These are phyloP conservation scores for Callitettix versicolor DNA, from an alignment of 1,140 invertebrate species.

Conservation along the genomic window DNA sequence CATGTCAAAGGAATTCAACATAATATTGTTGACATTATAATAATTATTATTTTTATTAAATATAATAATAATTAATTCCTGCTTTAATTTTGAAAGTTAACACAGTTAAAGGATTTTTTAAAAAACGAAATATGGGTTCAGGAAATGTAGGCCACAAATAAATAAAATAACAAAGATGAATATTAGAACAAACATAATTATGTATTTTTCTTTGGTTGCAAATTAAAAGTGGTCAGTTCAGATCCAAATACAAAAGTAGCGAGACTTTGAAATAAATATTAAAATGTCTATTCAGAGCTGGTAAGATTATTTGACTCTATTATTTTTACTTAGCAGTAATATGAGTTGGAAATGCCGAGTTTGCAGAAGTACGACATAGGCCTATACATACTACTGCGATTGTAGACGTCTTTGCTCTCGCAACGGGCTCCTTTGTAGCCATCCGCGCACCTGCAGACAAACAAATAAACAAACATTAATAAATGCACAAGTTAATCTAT, in stretches of 20 bases:
- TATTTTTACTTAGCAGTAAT: constrained; percentile 40
- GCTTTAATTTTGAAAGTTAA: too few species aligned
- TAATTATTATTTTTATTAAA: too few species aligned
- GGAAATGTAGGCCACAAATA: neutral
- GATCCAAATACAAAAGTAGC: too few species aligned
- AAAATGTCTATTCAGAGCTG: too few species aligned
- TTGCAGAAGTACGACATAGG: constrained; percentile 45
- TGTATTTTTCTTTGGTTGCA: constrained; percentile 12
- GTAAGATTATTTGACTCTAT: too few species aligned
- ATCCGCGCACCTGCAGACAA: constrained; percentile 63
- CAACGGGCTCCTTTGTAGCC: constrained; percentile 72
- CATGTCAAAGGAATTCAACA: too few species aligned
- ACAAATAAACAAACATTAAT: constrained; percentile 24
- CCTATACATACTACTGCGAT: constrained; percentile 50
- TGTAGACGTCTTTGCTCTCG: constrained; percentile 64
- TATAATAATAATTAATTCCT: too few species aligned
- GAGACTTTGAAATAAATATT: too few species aligned
- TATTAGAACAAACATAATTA: constrained; percentile 13
- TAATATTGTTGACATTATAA: too few species aligned
- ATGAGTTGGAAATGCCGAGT: constrained; percentile 44
- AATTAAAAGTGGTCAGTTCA: neutral
- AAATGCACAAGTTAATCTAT: constrained; percentile 1
- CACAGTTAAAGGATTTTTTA: too few species aligned
- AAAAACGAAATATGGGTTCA: too few species aligned
- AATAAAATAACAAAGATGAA: constrained; percentile 6